Conservation (phyloP, 2,113 vertebrate genomes). For the Pycnonotus jocosus region DNA sequence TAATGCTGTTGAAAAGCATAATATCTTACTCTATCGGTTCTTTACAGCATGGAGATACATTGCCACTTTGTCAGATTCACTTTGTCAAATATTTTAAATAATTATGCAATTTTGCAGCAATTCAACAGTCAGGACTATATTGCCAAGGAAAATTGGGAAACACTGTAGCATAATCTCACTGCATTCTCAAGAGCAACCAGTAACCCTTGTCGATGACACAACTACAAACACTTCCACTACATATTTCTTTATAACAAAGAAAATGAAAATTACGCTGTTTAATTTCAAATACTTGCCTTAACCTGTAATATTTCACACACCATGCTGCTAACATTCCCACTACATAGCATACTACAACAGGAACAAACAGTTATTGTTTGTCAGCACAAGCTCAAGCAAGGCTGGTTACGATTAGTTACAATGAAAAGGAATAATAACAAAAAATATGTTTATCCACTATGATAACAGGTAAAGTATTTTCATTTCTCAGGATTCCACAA, state of each 20-base stretch:
- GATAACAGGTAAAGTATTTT: neutral
- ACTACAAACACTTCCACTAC: neutral
- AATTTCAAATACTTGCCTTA: neutral
- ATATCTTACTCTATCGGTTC: neutral
- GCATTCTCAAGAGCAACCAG: neutral
- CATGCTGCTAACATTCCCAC: neutral
- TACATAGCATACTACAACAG: neutral
- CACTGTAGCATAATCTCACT: neutral
- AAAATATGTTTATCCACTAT: neutral
- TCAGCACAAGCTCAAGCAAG: neutral
- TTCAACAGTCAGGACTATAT: neutral
- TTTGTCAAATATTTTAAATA: neutral
- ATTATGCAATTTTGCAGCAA: neutral
- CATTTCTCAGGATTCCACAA: neutral
- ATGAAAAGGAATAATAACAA: neutral
- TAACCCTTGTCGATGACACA: neutral
- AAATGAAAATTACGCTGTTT: neutral
- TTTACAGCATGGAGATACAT: neutral
- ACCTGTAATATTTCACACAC: neutral
- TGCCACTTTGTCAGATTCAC: neutral
- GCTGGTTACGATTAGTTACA: neutral
- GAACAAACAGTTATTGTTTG: neutral
- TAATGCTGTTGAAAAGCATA: neutral
- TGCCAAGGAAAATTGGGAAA: neutral
- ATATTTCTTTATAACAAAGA: neutral